Conservation (phyloP, 2,888 invertebrate genomes). For the Cenopis cana region DNA sequence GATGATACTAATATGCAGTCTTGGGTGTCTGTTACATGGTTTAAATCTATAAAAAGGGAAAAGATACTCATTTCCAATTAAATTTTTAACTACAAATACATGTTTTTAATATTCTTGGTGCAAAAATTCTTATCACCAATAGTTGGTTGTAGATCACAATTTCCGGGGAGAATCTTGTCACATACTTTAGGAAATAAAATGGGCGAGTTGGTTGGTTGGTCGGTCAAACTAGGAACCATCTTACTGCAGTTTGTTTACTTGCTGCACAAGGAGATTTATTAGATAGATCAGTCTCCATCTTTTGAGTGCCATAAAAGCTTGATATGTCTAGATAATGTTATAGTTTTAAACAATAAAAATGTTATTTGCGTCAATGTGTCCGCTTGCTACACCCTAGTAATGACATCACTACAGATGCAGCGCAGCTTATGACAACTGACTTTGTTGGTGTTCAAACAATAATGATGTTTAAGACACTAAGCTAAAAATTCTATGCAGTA, state of each 20-base stretch:
- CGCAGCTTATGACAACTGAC: neutral
- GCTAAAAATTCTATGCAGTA: no score
- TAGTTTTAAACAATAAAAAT: no score
- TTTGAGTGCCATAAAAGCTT: no score
- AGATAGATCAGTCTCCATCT: neutral
- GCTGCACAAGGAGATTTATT: neutral
- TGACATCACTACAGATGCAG: neutral
- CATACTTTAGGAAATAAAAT: neutral
- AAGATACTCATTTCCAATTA: constrained; percentile 26
- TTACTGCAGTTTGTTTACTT: neutral
- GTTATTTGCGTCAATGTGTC: no score
- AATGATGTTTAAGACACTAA: no score
- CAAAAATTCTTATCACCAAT: neutral
- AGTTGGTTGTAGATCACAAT: neutral
- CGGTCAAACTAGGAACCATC: neutral
- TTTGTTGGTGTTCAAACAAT: neutral
- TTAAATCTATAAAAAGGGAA: constrained; percentile 59
- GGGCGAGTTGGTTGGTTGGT: neutral
- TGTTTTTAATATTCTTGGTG: neutral
- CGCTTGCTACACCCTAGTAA: neutral
- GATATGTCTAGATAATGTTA: no score
- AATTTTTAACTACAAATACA: constrained; percentile 9
- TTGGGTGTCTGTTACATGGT: constrained; percentile 53
- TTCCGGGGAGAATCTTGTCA: neutral
- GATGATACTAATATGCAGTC: constrained; percentile 62